phyloP scores from a whole-genome alignment of 2,797 vertebrate genomes.

The Chiroxiphia lanceolata region DNA sequence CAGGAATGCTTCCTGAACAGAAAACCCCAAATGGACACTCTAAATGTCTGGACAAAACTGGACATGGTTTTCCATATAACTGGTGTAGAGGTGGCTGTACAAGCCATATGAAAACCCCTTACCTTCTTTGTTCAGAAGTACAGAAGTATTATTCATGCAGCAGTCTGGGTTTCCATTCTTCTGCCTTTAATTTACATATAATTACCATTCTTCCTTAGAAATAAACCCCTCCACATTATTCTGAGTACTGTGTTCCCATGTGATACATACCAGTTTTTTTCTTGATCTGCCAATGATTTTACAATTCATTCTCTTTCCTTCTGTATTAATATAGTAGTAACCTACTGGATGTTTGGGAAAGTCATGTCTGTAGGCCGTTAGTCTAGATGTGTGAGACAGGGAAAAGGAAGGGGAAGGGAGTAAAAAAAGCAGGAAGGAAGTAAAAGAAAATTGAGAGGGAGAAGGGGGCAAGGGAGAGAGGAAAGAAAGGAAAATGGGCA shows the following conservation, averaged over 20 bases:
- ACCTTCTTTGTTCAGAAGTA: constrained; percentile 13
- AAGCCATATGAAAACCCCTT: not conserved
- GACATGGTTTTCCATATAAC: not conserved
- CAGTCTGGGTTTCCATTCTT: not conserved
- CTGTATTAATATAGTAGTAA: not conserved
- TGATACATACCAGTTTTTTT: not conserved
- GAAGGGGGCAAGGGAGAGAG: not conserved
- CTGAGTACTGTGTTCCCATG: not conserved
- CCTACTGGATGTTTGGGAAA: not conserved
- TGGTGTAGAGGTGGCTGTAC: rapidly evolving
- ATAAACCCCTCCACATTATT: rapidly evolving
- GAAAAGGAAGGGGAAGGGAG: rapidly evolving
- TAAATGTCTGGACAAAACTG: not conserved
- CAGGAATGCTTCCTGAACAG: not conserved
- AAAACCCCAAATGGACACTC: not conserved
- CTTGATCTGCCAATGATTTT: constrained; percentile 25
- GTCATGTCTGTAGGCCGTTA: not conserved
- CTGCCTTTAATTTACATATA: constrained; percentile 47
- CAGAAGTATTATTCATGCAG: constrained; percentile 30
- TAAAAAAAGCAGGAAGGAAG: not conserved
- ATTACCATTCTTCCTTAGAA: constrained; percentile 19
- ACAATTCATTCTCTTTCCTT: not conserved
- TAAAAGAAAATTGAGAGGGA: not conserved
- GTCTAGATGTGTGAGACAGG: not conserved
- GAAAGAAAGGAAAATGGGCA: not conserved